Evolutionary conservation across 2,888 invertebrate species (phyloP).

Genomic region (Caenorhabditis uteleia): DNA sequence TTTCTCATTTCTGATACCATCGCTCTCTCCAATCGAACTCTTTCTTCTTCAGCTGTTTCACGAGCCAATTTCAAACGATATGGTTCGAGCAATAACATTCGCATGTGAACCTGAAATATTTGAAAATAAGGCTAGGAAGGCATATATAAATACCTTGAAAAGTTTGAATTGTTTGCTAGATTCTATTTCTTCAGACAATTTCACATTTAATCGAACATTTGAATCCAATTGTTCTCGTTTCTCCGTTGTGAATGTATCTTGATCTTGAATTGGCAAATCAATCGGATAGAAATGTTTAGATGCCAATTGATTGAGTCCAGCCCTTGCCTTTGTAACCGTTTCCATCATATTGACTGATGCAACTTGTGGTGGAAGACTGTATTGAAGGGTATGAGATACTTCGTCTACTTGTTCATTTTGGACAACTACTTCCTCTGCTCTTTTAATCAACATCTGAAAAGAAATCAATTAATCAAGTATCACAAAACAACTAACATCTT

Average conservation of each 20-base stretch:
- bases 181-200: slow-evolving; percentile 9
- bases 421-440: background rate
- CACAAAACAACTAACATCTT: background rate
- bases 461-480: slow-evolving; percentile 5
- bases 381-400: too few relatives aligned
- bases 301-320: slow-evolving; percentile 18
- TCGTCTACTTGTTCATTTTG: too few relatives aligned
- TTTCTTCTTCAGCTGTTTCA: slow-evolving; percentile 17
- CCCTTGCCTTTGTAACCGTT: slow-evolving; percentile 19
- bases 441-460: background rate
- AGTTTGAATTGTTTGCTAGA: slow-evolving; percentile 3
- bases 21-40: slow-evolving; percentile 9
- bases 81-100: slow-evolving; percentile 33
- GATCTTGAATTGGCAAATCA: slow-evolving; percentile 16
- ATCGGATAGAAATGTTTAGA: slow-evolving; percentile 25
- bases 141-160: slow-evolving; percentile 20
- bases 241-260: slow-evolving; percentile 4
- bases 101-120: slow-evolving; percentile 26
- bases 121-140: background rate
- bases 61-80: slow-evolving; percentile 22
- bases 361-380: slow-evolving; percentile 10
- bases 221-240: slow-evolving; percentile 7
- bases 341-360: slow-evolving; percentile 9
- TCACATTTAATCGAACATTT: slow-evolving; percentile 16
- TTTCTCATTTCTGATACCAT: slow-evolving; percentile 9